Evolutionary conservation across 2,113 vertebrate genomes (phyloP), one percentile per base, ranked within the genome.

Genomic region (Psilopsiagon aurifrons): DNA sequence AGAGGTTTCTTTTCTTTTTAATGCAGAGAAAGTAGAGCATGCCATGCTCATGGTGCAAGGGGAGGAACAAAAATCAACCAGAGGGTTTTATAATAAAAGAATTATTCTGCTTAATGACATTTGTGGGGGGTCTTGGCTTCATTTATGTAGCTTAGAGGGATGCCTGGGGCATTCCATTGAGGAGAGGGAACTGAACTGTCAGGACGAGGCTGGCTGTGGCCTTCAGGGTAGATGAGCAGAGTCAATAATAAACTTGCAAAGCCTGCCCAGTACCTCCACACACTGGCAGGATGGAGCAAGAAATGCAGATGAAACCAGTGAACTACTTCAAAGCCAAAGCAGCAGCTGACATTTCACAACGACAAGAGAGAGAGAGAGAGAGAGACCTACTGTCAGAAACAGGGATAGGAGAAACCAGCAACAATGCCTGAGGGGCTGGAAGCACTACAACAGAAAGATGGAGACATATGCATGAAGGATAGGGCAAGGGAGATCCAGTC

Each of bases 401-500:
- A 22, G 39, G 62, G 67, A 60, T 11, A 24, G 41, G 46, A 83
- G 35, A 73, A 51, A 73, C 47, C 4, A 28, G 23, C 22, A 57
- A 17, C 25, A 11, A 6, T 1, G 5, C 27, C 51, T 6, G 59
- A 68, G 66, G 31, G 68, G 51, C 51, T 18, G 27, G n/a, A 39
- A 78, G 44, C 24, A 14, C 47, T 6, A 2, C 51, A 16, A 25
- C 18, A 59, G 63, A 37, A 71, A 37, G 75, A 47, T 29, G 39
- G 1, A 37, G 47, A 22, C 6, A 10, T 6, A 11, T 1, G 7
- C 29, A 24, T 3, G 23, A 63, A 52, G 49, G 43, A 25, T 0
- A 55, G 35, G 68, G 59, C 13, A 46, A 41, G n/a, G 35, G 31
- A 44, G 73, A 55, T 27, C 11, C 28, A 46, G 47, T 8, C 39